Percentiles rank a stretch among this genome's conserved stretches.
Evolutionary conservation across 2,888 invertebrate genomes (phyloP).

Genomic region (Lumbricus terrestris): DNA sequence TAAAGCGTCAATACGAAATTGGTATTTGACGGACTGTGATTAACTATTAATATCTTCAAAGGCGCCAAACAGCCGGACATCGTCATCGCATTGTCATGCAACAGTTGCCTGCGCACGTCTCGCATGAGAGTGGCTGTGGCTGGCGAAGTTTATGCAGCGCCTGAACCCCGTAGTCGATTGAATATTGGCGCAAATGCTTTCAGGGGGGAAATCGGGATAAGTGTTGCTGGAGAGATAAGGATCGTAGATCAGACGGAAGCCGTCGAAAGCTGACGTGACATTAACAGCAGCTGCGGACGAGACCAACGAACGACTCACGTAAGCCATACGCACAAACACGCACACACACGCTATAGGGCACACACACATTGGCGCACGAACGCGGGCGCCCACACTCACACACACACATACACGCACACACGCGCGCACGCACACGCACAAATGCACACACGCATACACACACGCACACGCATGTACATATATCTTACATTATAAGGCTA

Average conservation of each 20-base stretch:
- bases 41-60: background rate
- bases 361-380: too few species aligned
- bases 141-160: background rate
- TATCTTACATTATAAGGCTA: too few species aligned
- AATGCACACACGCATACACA: too few species aligned
- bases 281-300: background rate
- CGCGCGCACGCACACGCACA: too few species aligned
- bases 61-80: background rate
- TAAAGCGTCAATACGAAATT: background rate
- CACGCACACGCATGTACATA: too few species aligned
- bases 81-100: background rate
- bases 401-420: too few species aligned
- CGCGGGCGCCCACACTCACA: too few species aligned
- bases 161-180: background rate
- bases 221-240: background rate
- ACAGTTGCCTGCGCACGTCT: background rate
- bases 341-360: too few species aligned
- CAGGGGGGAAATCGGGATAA: background rate
- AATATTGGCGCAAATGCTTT: background rate
- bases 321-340: background rate
- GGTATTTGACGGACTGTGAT: background rate
- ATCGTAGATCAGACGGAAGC: background rate
- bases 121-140: background rate
- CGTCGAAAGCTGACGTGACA: background rate
- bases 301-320: background rate